Conservation (phyloP, 2,797 vertebrate genomes). For the Poeciliopsis gracilis region DNA sequence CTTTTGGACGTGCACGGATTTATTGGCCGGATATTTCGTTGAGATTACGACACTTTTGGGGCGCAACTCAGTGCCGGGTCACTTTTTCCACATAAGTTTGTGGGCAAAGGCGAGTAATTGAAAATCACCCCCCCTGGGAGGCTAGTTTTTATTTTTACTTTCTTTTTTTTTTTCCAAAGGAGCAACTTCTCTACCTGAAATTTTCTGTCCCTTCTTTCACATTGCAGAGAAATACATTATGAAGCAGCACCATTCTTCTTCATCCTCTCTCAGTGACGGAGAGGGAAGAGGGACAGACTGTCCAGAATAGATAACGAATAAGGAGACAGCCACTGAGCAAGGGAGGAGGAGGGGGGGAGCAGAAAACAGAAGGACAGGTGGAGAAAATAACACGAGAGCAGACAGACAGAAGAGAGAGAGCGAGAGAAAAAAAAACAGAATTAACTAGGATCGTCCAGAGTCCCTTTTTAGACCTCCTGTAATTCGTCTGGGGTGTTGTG, state of each 20-base stretch:
- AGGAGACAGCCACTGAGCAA: slow-evolving; percentile 48
- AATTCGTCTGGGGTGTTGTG: slow-evolving; percentile 44
- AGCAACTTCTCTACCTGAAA: slow-evolving; percentile 36
- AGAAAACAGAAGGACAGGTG: slow-evolving; percentile 42
- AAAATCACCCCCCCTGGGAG: slow-evolving; percentile 54
- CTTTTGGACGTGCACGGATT: slow-evolving; percentile 63
- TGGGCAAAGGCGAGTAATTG: slow-evolving; percentile 72
- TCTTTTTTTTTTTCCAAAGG: slow-evolving; percentile 25
- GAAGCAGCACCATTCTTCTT: slow-evolving; percentile 71
- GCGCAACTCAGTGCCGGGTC: slow-evolving; percentile 55
- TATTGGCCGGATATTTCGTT: slow-evolving; percentile 68
- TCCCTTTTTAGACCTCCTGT: slow-evolving; percentile 35
- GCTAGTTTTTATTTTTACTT: slow-evolving; percentile 36
- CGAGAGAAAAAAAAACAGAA: slow-evolving; percentile 35
- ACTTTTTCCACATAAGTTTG: slow-evolving; percentile 59
- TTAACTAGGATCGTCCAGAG: slow-evolving; percentile 54
- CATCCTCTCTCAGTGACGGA: slow-evolving; percentile 62
- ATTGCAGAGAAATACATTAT: slow-evolving; percentile 67
- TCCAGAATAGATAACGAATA: slow-evolving; percentile 75
- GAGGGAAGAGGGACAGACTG: slow-evolving; percentile 71
- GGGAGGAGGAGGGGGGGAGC: slow-evolving; percentile 14
- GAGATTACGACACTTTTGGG: slow-evolving; percentile 63
- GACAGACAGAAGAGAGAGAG: slow-evolving; percentile 15
- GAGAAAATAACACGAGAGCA: slow-evolving; percentile 16
- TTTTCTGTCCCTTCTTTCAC: slow-evolving; percentile 37